These are phyloP conservation scores for Stenotaenia linearis DNA, from an alignment of 2,888 invertebrate genomes.

Conservation along the genomic window DNA sequence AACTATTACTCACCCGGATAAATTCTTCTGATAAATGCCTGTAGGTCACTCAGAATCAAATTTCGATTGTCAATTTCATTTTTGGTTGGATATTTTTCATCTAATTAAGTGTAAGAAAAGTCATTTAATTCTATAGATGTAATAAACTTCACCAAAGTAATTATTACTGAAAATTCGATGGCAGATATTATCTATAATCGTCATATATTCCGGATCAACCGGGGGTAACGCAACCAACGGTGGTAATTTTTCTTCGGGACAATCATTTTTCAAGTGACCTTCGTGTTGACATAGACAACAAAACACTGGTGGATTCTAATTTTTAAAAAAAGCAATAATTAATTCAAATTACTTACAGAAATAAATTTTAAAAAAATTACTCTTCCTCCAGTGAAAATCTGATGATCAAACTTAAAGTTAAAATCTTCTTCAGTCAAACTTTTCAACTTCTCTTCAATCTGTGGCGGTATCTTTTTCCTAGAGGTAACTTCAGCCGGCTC, in stretches of 20 bases:
- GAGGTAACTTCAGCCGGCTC: not conserved
- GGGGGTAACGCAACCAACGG: constrained; percentile 46
- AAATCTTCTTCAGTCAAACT: constrained; percentile 39
- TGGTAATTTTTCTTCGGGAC: constrained; percentile 52
- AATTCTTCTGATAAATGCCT: constrained; percentile 43
- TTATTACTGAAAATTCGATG: constrained; percentile 44
- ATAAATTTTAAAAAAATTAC: constrained; percentile 37
- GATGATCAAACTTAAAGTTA: constrained; percentile 43
- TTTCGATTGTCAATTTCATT: constrained; percentile 39
- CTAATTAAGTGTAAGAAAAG: not conserved
- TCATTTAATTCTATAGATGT: not conserved
- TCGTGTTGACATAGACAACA: constrained; percentile 52
- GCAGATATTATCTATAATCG: constrained; percentile 44
- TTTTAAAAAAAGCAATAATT: constrained; percentile 26
- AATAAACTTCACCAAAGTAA: not conserved
- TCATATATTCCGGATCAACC: constrained; percentile 43
- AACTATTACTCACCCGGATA: constrained; percentile 35
- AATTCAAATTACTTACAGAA: not conserved
- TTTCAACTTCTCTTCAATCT: constrained; percentile 36
- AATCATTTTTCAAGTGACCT: constrained; percentile 51
- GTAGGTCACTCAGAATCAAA: constrained; percentile 46
- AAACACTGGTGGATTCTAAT: constrained; percentile 43
- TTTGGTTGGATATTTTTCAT: not conserved
- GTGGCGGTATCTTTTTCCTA: constrained; percentile 31
- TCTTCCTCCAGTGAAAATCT: constrained; percentile 42